Conservation (phyloP, 2,888 invertebrate genomes). For the Agrotis ipsilon region DNA sequence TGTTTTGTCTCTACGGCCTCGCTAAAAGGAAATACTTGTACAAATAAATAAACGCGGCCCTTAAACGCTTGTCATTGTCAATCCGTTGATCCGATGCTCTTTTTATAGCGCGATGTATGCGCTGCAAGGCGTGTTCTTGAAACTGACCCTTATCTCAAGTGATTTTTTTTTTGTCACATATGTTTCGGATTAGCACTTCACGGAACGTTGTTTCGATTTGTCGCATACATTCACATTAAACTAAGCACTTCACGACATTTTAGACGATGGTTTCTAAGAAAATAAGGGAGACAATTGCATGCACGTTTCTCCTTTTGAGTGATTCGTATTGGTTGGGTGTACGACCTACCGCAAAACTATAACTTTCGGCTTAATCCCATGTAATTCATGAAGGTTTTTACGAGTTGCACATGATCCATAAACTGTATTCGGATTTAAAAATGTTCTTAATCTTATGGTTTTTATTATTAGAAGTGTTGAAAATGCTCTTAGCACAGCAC, state of each 20-base stretch:
- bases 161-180: conserved; percentile 87
- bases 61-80: conserved; percentile 91
- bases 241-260: conserved; percentile 62
- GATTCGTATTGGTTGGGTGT: conserved; percentile 65
- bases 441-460: conserved; percentile 68
- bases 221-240: conserved; percentile 66
- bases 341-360: conserved; percentile 89
- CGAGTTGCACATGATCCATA: conserved; percentile 80
- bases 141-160: conserved; percentile 88
- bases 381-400: conserved; percentile 84
- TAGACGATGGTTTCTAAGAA: conserved; percentile 54
- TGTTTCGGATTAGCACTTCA: conserved; percentile 90
- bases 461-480: conserved; percentile 65
- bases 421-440: conserved; percentile 74
- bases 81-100: conserved; percentile 85
- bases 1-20: conserved; percentile 84
- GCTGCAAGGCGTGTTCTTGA: conserved; percentile 85
- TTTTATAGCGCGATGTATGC: conserved; percentile 85
- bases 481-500: conserved; percentile 56
- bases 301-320: conserved; percentile 57
- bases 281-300: conserved; percentile 64
- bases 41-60: conserved; percentile 88
- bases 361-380: conserved; percentile 84
- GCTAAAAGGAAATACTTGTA: conserved; percentile 91
- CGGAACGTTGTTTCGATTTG: conserved; percentile 82